Evolutionary conservation across 2,113 vertebrate genomes (phyloP), one percentile per base, ranked within the genome.

Genomic region (Cyanoderma ruficeps): DNA sequence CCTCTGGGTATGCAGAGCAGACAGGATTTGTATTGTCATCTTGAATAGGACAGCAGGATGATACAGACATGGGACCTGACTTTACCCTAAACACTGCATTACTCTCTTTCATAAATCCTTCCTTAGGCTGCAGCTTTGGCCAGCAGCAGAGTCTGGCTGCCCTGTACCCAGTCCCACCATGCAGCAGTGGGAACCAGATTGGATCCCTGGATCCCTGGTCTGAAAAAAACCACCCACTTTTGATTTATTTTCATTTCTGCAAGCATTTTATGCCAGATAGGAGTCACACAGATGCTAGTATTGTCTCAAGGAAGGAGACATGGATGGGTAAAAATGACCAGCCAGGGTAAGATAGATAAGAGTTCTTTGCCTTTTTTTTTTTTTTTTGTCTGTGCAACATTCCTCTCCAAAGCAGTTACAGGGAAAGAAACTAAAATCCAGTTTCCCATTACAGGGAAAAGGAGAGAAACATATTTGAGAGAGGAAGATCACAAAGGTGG

Each of bases 141-240:
- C 37, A 44, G 28, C 27, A 79, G 28, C 28, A 68, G 15, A n/a
- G 59, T 65, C 21, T 50, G 35, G 9, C 53, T 86, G 71, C 27
- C 39, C 19, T 47, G 12, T 5, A 1, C 10, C 15, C 15, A 18
- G 11, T 70, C 18, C 18, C 15, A 23, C 33, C 4, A 2, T 3
- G 15, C 19, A 74, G 20, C 46, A 67, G 13, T 30, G 18, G 64
- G 35, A 91, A 81, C 16, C 46, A 87, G 11, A 25, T 0, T 57
- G 63, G 33, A 79, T 13, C 18, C 9, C 12, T 61, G 44, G 19
- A 87, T 18, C 5, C 22, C 13, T 39, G 22, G 15, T 33, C 30
- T 71, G 39, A 52, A 82, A 80, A 46, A 8, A 2, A 16, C 2
- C 2, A 0, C 1, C 7, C 6, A 53, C 3, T 13, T 75, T 42